A percentile compares a stretch with the other conserved stretches of the same genome.
Conservation (phyloP, 2,888 invertebrate genomes). For the Monoplex corrugatus region DNA sequence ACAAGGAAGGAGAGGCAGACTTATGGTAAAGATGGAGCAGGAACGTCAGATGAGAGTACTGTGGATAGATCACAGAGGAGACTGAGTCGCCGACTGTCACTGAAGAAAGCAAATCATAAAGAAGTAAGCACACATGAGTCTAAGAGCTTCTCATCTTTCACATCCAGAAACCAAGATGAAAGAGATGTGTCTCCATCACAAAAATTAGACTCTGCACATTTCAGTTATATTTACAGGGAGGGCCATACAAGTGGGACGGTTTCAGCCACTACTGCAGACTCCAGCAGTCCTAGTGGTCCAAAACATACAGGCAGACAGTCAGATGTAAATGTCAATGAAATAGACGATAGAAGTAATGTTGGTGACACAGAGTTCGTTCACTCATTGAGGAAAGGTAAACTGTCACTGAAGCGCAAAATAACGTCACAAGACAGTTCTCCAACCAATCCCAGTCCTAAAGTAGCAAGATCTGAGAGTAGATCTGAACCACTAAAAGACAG, state of each 20-base stretch:
- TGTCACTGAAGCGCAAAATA: constrained; percentile 32
- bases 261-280: too few relatives aligned
- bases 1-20: background rate
- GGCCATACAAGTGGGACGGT: too few relatives aligned
- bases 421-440: background rate
- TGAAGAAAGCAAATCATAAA: background rate
- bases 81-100: constrained; percentile 9
- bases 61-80: background rate
- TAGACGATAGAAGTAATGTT: background rate
- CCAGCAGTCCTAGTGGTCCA: background rate
- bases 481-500: background rate
- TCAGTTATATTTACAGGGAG: too few relatives aligned
- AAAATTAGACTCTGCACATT: background rate
- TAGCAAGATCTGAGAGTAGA: background rate
- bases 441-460: background rate
- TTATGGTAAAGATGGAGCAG: background rate
- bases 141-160: too few relatives aligned
- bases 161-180: background rate
- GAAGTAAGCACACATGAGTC: background rate
- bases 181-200: background rate
- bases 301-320: background rate
- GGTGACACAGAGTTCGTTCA: background rate
- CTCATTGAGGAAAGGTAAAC: constrained; percentile 19
- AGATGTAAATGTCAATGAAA: background rate
- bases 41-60: background rate